Evolutionary conservation across 2,113 vertebrate genomes (phyloP).

Genomic region (Rhadina sibilatrix): DNA sequence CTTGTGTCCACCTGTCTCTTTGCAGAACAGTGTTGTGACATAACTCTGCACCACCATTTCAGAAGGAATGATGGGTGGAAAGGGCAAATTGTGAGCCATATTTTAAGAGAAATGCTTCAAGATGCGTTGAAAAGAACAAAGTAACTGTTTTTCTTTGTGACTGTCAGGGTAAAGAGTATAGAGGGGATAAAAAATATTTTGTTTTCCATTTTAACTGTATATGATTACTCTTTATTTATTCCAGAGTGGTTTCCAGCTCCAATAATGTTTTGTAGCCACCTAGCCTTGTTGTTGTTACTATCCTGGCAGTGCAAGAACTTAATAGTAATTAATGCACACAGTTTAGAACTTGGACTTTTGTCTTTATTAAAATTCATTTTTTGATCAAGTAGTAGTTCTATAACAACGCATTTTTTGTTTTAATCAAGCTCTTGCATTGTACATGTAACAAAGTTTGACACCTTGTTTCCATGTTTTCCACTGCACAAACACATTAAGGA

Average conservation of each 20-base stretch:
- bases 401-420: neutral
- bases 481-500: neutral
- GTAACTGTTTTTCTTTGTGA: neutral
- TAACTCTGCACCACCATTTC: neutral
- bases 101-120: neutral
- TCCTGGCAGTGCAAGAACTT: neutral
- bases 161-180: neutral
- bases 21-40: neutral
- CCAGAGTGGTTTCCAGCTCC: neutral
- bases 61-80: neutral
- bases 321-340: neutral
- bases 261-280: neutral
- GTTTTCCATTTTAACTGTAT: neutral
- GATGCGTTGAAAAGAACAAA: neutral
- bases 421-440: neutral
- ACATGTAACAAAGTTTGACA: neutral
- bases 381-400: neutral
- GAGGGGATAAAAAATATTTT: neutral
- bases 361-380: neutral
- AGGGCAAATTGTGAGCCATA: neutral
- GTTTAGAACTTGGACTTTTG: neutral
- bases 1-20: neutral
- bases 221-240: neutral
- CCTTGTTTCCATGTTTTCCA: neutral
- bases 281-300: neutral